phyloP scores from a whole-genome alignment of 2,797 vertebrate genomes.

The Coreius guichenoti region DNA sequence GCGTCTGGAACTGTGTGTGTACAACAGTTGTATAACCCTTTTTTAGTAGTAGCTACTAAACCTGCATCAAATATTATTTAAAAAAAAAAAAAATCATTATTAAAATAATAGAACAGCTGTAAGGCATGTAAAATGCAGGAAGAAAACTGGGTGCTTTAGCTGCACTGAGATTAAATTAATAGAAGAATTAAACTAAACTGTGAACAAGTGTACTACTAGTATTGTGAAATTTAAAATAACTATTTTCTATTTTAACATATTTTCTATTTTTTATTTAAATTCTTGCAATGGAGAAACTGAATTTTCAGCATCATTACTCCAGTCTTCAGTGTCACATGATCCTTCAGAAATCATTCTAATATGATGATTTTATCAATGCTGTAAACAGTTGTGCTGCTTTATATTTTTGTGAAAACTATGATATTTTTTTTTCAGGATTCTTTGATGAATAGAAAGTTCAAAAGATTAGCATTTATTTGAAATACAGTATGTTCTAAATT shows the following conservation, averaged over 20 bases:
- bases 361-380: not conserved
- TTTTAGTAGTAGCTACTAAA: not conserved
- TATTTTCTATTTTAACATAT: not conserved
- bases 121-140: too few species aligned
- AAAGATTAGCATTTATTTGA: too few species aligned
- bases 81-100: not conserved
- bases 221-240: not conserved
- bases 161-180: too few species aligned
- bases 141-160: too few species aligned
- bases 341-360: not conserved
- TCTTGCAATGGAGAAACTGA: not conserved
- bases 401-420: not conserved
- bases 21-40: slow-evolving; percentile 8
- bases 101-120: not conserved
- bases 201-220: not conserved
- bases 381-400: not conserved
- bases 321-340: not conserved
- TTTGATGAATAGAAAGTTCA: not conserved
- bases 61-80: not conserved
- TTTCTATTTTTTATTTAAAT: not conserved
- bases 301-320: not conserved
- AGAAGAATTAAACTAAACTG: too few species aligned
- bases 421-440: not conserved
- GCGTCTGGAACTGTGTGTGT: not conserved
- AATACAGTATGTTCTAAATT: too few species aligned